These are phyloP conservation scores for Hippocampus barbouri DNA, from an alignment of 2,113 vertebrate species.

Conservation along the genomic window DNA sequence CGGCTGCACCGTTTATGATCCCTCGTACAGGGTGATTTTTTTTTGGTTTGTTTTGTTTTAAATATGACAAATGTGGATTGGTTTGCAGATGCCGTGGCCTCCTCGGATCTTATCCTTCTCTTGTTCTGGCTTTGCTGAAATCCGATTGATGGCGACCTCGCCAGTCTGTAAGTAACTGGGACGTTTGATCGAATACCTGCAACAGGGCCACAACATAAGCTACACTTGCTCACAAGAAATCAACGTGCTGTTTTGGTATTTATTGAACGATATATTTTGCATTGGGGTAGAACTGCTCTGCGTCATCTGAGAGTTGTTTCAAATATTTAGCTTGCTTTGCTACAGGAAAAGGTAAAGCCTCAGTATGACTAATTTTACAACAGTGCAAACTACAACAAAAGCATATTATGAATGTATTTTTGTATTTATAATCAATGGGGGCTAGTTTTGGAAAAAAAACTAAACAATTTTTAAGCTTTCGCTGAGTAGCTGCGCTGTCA, in stretches of 20 bases:
- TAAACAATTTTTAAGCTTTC: too few species aligned
- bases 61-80: not conserved
- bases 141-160: constrained; percentile 5
- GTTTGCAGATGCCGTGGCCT: not conserved
- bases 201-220: not conserved
- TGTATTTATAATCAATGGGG: too few species aligned
- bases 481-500: too few species aligned
- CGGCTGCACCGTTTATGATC: not conserved
- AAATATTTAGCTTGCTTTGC: not conserved
- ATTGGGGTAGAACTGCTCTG: not conserved
- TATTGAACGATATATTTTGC: not conserved
- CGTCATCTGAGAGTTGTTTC: not conserved
- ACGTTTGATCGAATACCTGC: not conserved
- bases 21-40: too few species aligned
- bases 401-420: not conserved
- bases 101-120: not conserved
- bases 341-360: not conserved
- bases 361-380: not conserved
- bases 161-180: not conserved
- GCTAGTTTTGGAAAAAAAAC: too few species aligned
- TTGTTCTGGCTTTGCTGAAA: not conserved
- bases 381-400: not conserved
- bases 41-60: not conserved
- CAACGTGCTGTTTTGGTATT: not conserved
- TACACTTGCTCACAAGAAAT: not conserved